A percentile compares a stretch with the other conserved stretches of the same genome.
These are phyloP conservation scores for Drosophila macrospina DNA, from an alignment of 2,888 invertebrate species.

Conservation along the genomic window DNA sequence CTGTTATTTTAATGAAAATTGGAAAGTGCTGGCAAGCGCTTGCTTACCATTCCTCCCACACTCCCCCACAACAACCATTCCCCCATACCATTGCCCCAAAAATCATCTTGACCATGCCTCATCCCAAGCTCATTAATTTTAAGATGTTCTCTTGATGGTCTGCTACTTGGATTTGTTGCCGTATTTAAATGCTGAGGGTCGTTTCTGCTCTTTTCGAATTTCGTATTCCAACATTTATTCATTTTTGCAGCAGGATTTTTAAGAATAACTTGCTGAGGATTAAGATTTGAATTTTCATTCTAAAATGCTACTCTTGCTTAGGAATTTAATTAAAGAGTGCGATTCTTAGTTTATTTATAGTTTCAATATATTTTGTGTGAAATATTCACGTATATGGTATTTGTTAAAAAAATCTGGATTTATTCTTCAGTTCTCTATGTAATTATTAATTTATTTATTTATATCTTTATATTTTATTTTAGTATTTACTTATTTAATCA, in stretches of 20 bases:
- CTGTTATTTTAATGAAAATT: conserved; percentile 84
- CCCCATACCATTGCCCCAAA: conserved; percentile 8
- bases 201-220: conserved; percentile 7
- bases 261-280: not conserved
- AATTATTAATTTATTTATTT: too few relatives aligned
- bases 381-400: too few relatives aligned
- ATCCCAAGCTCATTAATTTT: conserved; percentile 49
- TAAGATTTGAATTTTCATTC: not conserved
- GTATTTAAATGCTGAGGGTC: conserved; percentile 10
- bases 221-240: conserved; percentile 5
- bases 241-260: not conserved
- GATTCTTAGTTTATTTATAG: not conserved
- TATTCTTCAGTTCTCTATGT: too few relatives aligned
- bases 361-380: too few relatives aligned
- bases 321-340: not conserved
- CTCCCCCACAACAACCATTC: not conserved
- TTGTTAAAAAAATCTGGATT: too few relatives aligned
- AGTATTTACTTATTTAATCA: too few relatives aligned
- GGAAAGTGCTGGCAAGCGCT: conserved; percentile 77
- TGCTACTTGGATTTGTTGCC: conserved; percentile 25
- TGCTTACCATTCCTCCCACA: conserved; percentile 8
- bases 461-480: too few relatives aligned
- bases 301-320: not conserved
- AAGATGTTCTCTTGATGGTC: conserved; percentile 46
- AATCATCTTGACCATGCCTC: conserved; percentile 60